These are phyloP conservation scores for Patiria pectinifera DNA, from an alignment of 53 echinoderm and acorn worm species.

Conservation along the genomic window DNA sequence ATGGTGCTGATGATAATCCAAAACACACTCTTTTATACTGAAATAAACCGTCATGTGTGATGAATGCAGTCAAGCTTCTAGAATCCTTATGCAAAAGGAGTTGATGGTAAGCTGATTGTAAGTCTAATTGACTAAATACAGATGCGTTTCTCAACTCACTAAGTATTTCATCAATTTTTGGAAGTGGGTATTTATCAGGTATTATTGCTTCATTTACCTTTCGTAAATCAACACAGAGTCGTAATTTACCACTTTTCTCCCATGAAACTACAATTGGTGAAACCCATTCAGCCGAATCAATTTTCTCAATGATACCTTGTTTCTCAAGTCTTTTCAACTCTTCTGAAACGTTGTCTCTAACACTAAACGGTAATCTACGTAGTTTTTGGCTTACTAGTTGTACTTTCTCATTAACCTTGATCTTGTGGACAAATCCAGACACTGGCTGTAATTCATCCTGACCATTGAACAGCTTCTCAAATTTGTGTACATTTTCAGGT, in stretches of 20 bases:
- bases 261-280: conserved; percentile 72
- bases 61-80: conserved; percentile 71
- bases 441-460: neutral
- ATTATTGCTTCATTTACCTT: conserved; percentile 73
- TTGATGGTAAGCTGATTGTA: conserved; percentile 70
- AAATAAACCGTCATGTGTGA: conserved; percentile 70
- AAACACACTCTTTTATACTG: conserved; percentile 72
- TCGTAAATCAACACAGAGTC: conserved; percentile 78
- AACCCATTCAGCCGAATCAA: conserved; percentile 74
- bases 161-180: conserved; percentile 72
- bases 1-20: conserved; percentile 77
- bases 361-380: conserved; percentile 55
- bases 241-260: conserved; percentile 63
- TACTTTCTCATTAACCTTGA: conserved; percentile 34
- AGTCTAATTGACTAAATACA: conserved; percentile 70
- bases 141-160: conserved; percentile 43
- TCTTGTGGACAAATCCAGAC: conserved; percentile 6
- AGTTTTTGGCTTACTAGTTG: conserved; percentile 38
- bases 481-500: neutral
- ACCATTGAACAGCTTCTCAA: conserved; percentile 12
- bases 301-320: conserved; percentile 69
- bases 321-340: conserved; percentile 76
- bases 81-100: conserved; percentile 62
- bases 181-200: conserved; percentile 73
- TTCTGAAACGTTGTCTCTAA: conserved; percentile 59